Conservation (phyloP, 2,797 vertebrate genomes). For the Hemibagrus guttatus region DNA sequence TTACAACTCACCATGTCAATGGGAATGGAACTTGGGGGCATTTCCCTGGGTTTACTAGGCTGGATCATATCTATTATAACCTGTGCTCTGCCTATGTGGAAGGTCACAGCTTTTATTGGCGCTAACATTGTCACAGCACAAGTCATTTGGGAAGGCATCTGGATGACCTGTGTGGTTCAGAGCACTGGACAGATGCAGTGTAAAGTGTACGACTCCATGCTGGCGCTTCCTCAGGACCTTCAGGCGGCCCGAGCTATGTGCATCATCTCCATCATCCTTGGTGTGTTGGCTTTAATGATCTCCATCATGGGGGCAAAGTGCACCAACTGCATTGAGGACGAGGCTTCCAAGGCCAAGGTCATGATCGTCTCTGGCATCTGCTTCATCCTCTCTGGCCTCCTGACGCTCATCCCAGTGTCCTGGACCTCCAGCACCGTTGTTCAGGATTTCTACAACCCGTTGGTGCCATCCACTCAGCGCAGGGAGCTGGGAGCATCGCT, state of each 20-base stretch:
- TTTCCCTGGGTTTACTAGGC: slow-evolving; percentile 81
- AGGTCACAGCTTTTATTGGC: slow-evolving; percentile 85
- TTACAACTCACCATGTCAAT: slow-evolving; percentile 82
- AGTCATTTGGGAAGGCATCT: slow-evolving; percentile 83
- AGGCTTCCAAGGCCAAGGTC: slow-evolving; percentile 86
- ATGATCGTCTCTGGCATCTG: slow-evolving; percentile 87
- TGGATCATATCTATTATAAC: slow-evolving; percentile 83
- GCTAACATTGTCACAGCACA: slow-evolving; percentile 91
- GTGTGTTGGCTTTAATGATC: slow-evolving; percentile 80
- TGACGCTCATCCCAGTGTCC: slow-evolving; percentile 87
- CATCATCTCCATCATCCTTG: slow-evolving; percentile 85
- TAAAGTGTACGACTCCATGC: slow-evolving; percentile 87
- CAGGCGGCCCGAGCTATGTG: slow-evolving; percentile 89
- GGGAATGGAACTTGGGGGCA: slow-evolving; percentile 89
- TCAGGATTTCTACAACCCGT: slow-evolving; percentile 84
- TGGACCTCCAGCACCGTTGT: slow-evolving; percentile 87
- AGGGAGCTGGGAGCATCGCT: slow-evolving; percentile 85
- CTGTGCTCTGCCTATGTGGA: slow-evolving; percentile 91
- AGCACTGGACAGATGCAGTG: slow-evolving; percentile 93
- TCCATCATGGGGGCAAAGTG: slow-evolving; percentile 91
- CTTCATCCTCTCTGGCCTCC: slow-evolving; percentile 81
- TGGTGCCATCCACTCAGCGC: slow-evolving; percentile 72
- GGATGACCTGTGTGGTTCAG: slow-evolving; percentile 89
- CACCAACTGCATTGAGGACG: slow-evolving; percentile 92
- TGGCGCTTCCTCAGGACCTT: slow-evolving; percentile 82